Percentiles rank a stretch among this genome's conserved stretches.
Conservation (phyloP, 1,140 invertebrate species). For the Globodera rostochiensis region DNA sequence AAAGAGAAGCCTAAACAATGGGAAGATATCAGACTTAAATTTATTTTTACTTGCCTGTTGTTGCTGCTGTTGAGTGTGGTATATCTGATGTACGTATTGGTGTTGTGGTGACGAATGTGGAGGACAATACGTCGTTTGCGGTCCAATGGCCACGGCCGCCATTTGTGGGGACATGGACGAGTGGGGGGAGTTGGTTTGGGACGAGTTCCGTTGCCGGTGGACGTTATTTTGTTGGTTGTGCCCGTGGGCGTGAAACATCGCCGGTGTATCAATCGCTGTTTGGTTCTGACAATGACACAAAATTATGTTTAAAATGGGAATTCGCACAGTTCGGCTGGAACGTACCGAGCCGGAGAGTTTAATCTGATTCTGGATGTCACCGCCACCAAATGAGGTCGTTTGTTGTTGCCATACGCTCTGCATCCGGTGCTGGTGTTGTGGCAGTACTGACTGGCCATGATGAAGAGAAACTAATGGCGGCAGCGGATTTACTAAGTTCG, state of each 20-base stretch:
- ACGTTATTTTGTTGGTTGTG: background rate
- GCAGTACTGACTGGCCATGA: background rate
- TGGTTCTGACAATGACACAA: background rate
- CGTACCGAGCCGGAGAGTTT: background rate
- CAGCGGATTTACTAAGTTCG: background rate
- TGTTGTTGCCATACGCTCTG: background rate
- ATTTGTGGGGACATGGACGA: conserved; percentile 1
- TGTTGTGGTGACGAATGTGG: conserved; percentile 2
- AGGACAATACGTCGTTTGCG: background rate
- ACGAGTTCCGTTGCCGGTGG: background rate
- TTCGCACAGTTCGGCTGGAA: too few species aligned
- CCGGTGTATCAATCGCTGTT: background rate
- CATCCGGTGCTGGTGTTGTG: background rate
- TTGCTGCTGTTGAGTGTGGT: background rate
- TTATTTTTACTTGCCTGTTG: background rate
- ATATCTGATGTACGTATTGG: conserved; percentile 19
- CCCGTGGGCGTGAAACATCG: background rate
- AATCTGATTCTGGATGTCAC: background rate
- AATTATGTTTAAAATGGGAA: background rate
- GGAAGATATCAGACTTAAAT: background rate
- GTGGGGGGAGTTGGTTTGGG: background rate
- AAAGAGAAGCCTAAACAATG: background rate
- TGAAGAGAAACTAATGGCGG: background rate
- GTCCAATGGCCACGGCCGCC: background rate
- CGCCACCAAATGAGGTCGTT: background rate